Evolutionary conservation across 2,888 invertebrate species (phyloP), one percentile per base, ranked within the genome.

Genomic region (Neoitamus cyanurus): DNA sequence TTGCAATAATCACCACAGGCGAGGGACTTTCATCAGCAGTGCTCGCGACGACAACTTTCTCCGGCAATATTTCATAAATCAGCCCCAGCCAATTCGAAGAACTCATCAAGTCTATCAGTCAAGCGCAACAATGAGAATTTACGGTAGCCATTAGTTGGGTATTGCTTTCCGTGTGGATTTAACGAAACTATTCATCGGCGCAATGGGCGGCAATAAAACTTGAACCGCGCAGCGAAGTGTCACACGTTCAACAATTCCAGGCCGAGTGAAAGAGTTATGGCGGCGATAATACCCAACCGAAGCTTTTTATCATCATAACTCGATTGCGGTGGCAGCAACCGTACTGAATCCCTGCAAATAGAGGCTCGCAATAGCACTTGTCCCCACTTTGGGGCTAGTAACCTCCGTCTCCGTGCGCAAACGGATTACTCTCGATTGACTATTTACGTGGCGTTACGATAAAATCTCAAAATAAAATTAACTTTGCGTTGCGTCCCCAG

Each of bases 41-140:
- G 7, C 9, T 58, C 20, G 25, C 25, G 58, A 58, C n/a, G 42
- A 42, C 42, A n/a, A 42, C 58, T 58, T 58, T 58, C 58, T 58
- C 58, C 6, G 20, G 15, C 58, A 15, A 58, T 58, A 20, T 58
- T 9, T 20, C 58, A 58, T 58, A 58, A 58, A 58, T 58, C 58
- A 58, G 58, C 20, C 58, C 58, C 58, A 20, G 1, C 15, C 15
- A 58, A 58, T 58, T 58, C 58, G 25, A 58, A 58, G 58, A n/a
- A 58, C 58, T 58, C 58, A 3, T 58, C 58, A 25, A 6, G 20
- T 58, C 58, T 31, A 70, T 70, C 30, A 70, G 30, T 13, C 31
- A 70, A 70, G 20, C 34, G 73, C n/a, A 73, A 73, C 73, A 73
- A 34, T 31, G 70, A 73, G n/a, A 34, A 73, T 73, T 73, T 73